A percentile compares a stretch with the other conserved stretches of the same genome.
Evolutionary conservation across 1,140 invertebrate species (phyloP).

Genomic region (Drosophila bocki): DNA sequence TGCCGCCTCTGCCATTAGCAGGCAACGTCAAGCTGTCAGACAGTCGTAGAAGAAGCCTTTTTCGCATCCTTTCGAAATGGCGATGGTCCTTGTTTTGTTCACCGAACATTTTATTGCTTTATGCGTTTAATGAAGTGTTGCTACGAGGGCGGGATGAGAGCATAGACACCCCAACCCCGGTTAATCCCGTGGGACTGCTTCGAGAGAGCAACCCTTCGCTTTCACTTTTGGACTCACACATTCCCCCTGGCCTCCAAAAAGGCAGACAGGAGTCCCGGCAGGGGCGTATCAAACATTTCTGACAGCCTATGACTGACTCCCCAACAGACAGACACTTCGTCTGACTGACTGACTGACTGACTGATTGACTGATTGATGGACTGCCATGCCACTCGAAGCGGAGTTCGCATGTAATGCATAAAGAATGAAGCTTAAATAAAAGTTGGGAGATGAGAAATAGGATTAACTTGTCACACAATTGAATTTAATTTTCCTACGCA

Average conservation of each 20-base stretch:
- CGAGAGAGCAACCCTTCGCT: constrained; percentile 69
- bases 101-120: constrained; percentile 81
- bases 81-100: constrained; percentile 54
- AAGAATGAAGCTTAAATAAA: constrained; percentile 84
- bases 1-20: constrained; percentile 61
- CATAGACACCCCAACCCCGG: neutral
- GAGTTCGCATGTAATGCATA: constrained; percentile 77
- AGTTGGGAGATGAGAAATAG: constrained; percentile 82
- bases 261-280: neutral
- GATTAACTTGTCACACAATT: constrained; percentile 85
- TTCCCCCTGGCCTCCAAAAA: constrained; percentile 1
- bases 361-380: constrained; percentile 52
- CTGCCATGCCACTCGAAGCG: constrained; percentile 36
- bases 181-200: constrained; percentile 19
- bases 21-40: constrained; percentile 72
- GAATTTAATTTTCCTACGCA: constrained; percentile 82
- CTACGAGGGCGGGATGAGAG: neutral
- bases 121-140: constrained; percentile 83
- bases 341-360: constrained; percentile 45
- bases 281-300: constrained; percentile 77
- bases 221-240: constrained; percentile 58
- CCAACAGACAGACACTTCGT: constrained; percentile 19
- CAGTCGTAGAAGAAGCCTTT: constrained; percentile 44
- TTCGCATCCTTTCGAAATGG: constrained; percentile 20
- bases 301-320: constrained; percentile 63